Base-by-base conservation (phyloP, 2,113 vertebrate species). In the Ameiurus melas region DNA sequence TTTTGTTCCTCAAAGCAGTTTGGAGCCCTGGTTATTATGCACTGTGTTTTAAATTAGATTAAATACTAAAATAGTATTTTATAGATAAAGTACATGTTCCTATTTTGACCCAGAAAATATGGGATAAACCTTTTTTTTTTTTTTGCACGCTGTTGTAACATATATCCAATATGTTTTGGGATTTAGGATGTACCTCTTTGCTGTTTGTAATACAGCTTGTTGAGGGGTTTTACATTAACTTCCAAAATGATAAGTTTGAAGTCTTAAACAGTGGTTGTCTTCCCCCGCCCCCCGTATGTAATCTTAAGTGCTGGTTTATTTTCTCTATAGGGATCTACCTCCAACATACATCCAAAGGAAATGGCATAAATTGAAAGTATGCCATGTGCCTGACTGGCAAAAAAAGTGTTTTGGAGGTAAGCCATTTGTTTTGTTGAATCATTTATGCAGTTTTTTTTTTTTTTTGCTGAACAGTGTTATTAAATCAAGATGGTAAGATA, bases 341-440 rank as follows among this genome's bases (percentile, higher is more conserved):
- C 86, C 94, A 0, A 1, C 91, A 5, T 91, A 90, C 39, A 66
- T 93, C 0, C 95, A 95, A 91, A 92, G 87, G 27, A 85, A 25
- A 30, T 96, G 94, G 90, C 86, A 91, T 75, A 85, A 86, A 16
- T 84, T 96, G 14, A 96, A 95, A 68, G 70, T 92, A 0, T 87
- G 90, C 39, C 64, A 79, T 70, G 94, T 96, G 53, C 94, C 94
- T 8, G 4, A 89, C 57, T 95, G 92, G 94, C 71, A 85, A 4
- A 20, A 0, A 0, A 91, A 90, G 25, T 86, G 92, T 2, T 94
- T 90, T 16, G 90, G 58, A 89, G 95, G 95, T 95, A n/a, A n/a
- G 94, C 2, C 36, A 85, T 62, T 68, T 36, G 20, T 86, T 14
- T 64, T 77, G 36, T 36, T 36, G 25, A 51, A 51, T 51, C 9